Conservation (phyloP, 2,888 invertebrate species). For the Anarsia innoxiella region DNA sequence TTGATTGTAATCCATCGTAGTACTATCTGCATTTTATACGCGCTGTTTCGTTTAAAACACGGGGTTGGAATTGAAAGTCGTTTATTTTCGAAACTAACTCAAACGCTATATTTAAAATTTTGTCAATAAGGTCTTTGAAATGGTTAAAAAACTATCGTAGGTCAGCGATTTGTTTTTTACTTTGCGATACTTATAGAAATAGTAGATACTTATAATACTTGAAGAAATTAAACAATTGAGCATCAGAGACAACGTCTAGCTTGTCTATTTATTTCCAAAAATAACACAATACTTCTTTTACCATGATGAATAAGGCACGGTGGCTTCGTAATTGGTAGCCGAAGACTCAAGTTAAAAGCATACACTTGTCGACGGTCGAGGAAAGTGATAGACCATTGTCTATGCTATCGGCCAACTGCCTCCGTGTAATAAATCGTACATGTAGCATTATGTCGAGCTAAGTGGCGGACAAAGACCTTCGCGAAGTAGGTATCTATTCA, state of each 20-base stretch:
- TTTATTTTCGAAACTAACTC: too few relatives aligned
- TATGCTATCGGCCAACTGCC: slow-evolving; percentile 50
- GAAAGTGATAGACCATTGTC: slow-evolving; percentile 68
- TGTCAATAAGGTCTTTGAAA: too few relatives aligned
- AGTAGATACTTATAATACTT: too few relatives aligned
- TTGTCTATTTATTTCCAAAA: slow-evolving; percentile 33
- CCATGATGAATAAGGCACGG: slow-evolving; percentile 60
- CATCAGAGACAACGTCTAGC: not conserved
- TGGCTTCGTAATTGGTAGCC: slow-evolving; percentile 65
- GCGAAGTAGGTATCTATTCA: too few relatives aligned
- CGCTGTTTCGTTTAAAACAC: slow-evolving; percentile 20
- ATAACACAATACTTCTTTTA: slow-evolving; percentile 58
- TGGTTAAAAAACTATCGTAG: too few relatives aligned
- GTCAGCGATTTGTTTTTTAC: too few relatives aligned
- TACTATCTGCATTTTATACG: slow-evolving; percentile 32
- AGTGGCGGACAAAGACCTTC: slow-evolving; percentile 38
- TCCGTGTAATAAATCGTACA: slow-evolving; percentile 67
- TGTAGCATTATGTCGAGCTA: slow-evolving; percentile 51
- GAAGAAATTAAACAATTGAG: not conserved
- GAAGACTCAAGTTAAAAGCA: slow-evolving; percentile 68
- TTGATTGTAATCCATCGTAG: slow-evolving; percentile 47
- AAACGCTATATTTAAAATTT: too few relatives aligned
- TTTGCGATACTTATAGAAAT: too few relatives aligned
- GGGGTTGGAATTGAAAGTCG: too few relatives aligned
- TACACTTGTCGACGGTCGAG: slow-evolving; percentile 60